phyloP scores from a whole-genome alignment of 2,113 vertebrate genomes.

The Colistium nudipinnis region DNA sequence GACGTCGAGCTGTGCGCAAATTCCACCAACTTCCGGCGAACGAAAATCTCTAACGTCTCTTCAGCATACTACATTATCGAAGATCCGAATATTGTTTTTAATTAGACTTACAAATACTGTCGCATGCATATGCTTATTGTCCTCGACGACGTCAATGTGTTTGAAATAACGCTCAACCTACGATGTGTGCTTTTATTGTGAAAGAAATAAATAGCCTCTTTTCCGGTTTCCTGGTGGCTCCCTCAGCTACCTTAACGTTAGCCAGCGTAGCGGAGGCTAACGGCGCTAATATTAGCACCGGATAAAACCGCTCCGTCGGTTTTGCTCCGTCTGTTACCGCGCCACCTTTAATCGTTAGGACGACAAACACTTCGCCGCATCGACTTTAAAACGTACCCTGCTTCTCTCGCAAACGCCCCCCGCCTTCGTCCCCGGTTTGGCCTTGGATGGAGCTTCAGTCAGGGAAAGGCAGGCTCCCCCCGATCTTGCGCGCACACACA shows the following conservation, averaged over 20 bases:
- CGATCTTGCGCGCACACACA: slow-evolving; percentile 54
- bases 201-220: neutral
- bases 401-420: slow-evolving; percentile 56
- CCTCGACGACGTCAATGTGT: fast-evolving
- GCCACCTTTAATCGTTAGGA: neutral
- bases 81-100: too few relatives aligned
- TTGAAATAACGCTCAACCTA: fast-evolving
- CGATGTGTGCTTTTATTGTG: neutral
- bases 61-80: neutral
- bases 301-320: slow-evolving; percentile 11
- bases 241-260: slow-evolving; percentile 37
- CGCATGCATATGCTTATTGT: fast-evolving
- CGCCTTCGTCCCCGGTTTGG: slow-evolving; percentile 22
- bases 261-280: slow-evolving; percentile 54
- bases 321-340: neutral
- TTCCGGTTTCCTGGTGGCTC: slow-evolving; percentile 15
- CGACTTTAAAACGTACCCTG: slow-evolving; percentile 57
- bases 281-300: slow-evolving; percentile 61
- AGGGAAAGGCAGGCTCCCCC: slow-evolving; percentile 43
- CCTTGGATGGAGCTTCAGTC: slow-evolving; percentile 9
- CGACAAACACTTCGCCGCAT: fast-evolving
- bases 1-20: neutral
- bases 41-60: neutral
- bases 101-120: neutral
- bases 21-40: slow-evolving; percentile 52